A percentile compares a stretch with the other conserved stretches of the same genome.
phyloP scores from a whole-genome alignment of 1,140 invertebrate species.

The Helicoverpa armigera region DNA sequence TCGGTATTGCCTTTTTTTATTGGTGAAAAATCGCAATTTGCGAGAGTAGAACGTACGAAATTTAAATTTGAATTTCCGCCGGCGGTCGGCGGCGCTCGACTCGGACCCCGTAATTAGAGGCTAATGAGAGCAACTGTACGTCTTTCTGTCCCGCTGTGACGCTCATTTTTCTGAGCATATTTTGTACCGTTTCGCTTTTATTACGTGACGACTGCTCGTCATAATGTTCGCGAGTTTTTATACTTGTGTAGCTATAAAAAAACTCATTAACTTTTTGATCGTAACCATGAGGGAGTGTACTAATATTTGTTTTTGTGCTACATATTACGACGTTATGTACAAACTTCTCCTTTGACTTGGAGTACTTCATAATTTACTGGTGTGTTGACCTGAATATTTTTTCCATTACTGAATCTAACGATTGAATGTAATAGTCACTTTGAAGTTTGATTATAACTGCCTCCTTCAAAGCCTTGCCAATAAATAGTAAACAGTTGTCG shows the following conservation, averaged over 20 bases:
- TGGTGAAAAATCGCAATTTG: constrained; percentile 81
- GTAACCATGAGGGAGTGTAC: constrained; percentile 49
- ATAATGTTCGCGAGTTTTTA: constrained; percentile 60
- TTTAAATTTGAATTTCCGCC: constrained; percentile 82
- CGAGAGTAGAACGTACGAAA: constrained; percentile 72
- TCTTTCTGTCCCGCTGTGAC: constrained; percentile 59
- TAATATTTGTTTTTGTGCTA: constrained; percentile 54
- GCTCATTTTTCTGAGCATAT: constrained; percentile 66
- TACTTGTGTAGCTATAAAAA: constrained; percentile 56
- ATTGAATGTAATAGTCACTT: constrained; percentile 43
- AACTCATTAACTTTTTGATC: constrained; percentile 70
- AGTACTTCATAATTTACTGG: constrained; percentile 45
- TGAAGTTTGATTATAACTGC: constrained; percentile 41
- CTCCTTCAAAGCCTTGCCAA: constrained; percentile 42
- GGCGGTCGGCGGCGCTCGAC: constrained; percentile 53
- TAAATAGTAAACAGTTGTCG: constrained; percentile 46
- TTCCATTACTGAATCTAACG: constrained; percentile 32
- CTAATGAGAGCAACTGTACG: constrained; percentile 74
- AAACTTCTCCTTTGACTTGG: constrained; percentile 46
- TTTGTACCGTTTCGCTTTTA: constrained; percentile 68
- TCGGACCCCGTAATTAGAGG: constrained; percentile 76
- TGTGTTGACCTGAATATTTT: constrained; percentile 48
- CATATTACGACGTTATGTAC: constrained; percentile 43
- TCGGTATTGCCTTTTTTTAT: constrained; percentile 71
- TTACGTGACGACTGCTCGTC: constrained; percentile 69